Base-by-base conservation (phyloP, 2,888 invertebrate species). In the Acanthosepion lycidas region DNA sequence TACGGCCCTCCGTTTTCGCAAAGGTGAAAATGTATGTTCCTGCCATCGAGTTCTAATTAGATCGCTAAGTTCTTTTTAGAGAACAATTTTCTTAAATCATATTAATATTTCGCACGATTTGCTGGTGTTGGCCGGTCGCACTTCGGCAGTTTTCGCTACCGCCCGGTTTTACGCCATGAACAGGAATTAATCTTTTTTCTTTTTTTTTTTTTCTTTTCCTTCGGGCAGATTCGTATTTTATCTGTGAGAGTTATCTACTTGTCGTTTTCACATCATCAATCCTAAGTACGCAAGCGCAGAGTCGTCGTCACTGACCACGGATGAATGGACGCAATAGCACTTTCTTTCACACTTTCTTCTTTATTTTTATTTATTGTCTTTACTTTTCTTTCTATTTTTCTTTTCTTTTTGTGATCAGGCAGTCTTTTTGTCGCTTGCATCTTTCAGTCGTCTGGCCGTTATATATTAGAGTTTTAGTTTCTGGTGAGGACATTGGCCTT, bases 31-130 rank as follows among this genome's bases (percentile, higher is more conserved):
- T 78, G 23, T 78, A 78, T 78, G 78, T 78, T 78, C n/a, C 78
- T n/a, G n/a, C n/a, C 78, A n/a, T 28, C 78, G n/a, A 78, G 15
- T 78, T 33, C n/a, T 78, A 78, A 78, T 78, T 78, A 78, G 78
- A 78, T 78, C n/a, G 78, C 33, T 78, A 33, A 78, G n/a, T 15
- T 78, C 78, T 33, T 78, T n/a, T n/a, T 78, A 78, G 78, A 78
- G 78, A 78, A 78, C 78, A 78, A 78, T 78, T n/a, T 78, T 78
- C 78, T 78, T 78, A 78, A 78, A 78, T 78, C n/a, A 78, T 78
- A 78, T 78, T 78, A 78, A 78, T 78, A 78, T 78, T 78, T 78
- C n/a, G 33, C 78, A 78, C 78, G n/a, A 33, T 78, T 78, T 78
- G n/a, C n/a, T n/a, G 78, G 78, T 78, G 78, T 78, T 78, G n/a